Conservation (phyloP, 2,888 invertebrate species). For the Dugesia japonica region DNA sequence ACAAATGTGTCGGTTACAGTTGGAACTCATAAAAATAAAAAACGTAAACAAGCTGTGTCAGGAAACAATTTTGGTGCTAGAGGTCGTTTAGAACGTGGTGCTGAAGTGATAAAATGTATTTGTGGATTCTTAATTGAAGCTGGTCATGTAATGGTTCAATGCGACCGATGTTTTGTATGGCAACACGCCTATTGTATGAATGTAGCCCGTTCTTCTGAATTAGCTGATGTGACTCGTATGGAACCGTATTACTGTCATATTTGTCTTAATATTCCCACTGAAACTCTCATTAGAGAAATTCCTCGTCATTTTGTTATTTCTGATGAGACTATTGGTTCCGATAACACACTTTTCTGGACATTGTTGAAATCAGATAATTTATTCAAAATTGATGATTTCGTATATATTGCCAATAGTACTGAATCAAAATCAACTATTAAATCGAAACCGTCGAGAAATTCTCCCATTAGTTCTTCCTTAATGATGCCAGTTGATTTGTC, state of each 20-base stretch:
- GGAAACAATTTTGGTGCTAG: neutral
- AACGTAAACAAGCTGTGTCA: neutral
- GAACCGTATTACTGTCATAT: neutral
- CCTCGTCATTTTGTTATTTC: constrained; percentile 8
- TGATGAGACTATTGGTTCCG: neutral
- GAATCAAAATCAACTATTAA: neutral
- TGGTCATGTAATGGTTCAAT: constrained; percentile 21
- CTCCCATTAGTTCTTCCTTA: neutral
- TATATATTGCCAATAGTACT: neutral
- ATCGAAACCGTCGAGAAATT: neutral
- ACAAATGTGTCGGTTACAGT: too few species aligned
- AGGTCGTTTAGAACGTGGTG: neutral
- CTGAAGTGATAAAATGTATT: constrained; percentile 21
- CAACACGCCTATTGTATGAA: constrained; percentile 24
- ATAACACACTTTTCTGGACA: neutral
- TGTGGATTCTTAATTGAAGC: neutral
- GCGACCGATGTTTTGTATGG: constrained; percentile 20
- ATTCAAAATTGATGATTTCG: neutral
- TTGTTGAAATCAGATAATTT: neutral
- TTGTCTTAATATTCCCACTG: neutral
- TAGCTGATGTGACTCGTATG: neutral
- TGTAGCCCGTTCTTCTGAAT: neutral
- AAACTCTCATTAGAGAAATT: neutral
- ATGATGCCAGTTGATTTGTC: neutral
- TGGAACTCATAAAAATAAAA: neutral